These are phyloP conservation scores for Trididemnum clinides DNA, from an alignment of 23 tunicate species.

Conservation along the genomic window DNA sequence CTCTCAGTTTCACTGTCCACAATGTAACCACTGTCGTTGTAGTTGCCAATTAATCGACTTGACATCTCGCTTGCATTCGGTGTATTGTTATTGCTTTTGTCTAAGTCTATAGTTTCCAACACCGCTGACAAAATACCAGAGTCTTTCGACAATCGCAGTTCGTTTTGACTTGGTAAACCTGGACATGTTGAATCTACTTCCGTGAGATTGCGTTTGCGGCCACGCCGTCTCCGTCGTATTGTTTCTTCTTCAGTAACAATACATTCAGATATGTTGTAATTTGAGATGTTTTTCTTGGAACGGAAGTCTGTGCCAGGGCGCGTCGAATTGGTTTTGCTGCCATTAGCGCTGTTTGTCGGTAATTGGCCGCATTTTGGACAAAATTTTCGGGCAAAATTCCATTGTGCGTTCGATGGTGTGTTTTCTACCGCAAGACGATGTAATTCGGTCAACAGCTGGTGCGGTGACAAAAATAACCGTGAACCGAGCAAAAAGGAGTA, in stretches of 20 bases:
- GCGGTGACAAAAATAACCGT: conserved; percentile 70
- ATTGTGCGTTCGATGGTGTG: background rate
- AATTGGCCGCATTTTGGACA: conserved; percentile 67
- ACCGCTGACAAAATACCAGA: conserved; percentile 88
- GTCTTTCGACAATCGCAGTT: conserved; percentile 63
- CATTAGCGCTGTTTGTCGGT: conserved; percentile 20
- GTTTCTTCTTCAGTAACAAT: conserved; percentile 66
- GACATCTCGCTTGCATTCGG: background rate
- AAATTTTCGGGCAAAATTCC: conserved; percentile 17
- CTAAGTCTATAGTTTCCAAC: conserved; percentile 50
- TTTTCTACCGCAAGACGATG: conserved; percentile 42
- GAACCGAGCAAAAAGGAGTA: conserved; percentile 89
- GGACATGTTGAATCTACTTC: background rate
- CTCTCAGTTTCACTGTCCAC: conserved; percentile 25
- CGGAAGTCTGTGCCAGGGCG: conserved; percentile 47
- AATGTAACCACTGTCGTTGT: conserved; percentile 57
- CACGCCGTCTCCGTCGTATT: conserved; percentile 59
- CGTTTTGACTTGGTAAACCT: background rate
- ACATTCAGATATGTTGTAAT: background rate
- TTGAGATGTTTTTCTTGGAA: background rate
- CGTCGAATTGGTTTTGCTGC: background rate
- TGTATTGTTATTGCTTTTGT: conserved; percentile 52
- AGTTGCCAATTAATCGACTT: background rate
- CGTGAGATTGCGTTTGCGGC: conserved; percentile 51
- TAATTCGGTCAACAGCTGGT: conserved; percentile 72